These are phyloP conservation scores for Rhinophrynus dorsalis DNA, from an alignment of 2,797 vertebrate genomes.

Conservation along the genomic window DNA sequence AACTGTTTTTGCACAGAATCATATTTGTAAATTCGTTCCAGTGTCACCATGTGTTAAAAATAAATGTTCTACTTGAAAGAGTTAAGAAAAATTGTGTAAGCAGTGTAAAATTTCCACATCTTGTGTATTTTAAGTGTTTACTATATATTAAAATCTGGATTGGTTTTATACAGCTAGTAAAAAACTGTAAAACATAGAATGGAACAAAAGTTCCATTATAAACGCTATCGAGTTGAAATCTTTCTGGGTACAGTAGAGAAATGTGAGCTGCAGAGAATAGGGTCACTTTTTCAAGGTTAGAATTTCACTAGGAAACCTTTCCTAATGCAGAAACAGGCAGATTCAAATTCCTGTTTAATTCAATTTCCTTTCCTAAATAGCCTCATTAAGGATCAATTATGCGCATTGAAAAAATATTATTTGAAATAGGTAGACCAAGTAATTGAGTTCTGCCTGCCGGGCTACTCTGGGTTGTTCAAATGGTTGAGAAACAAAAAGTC, in stretches of 20 bases:
- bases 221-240: no score
- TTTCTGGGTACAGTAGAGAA: neutral
- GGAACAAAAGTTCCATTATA: no score
- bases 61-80: no score
- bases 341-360: slow-evolving; percentile 68
- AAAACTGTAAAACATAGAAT: no score
- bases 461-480: slow-evolving; percentile 7
- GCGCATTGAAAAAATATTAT: slow-evolving; percentile 59
- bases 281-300: neutral
- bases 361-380: slow-evolving; percentile 69
- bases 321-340: slow-evolving; percentile 56
- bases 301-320: neutral
- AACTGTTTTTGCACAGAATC: no score
- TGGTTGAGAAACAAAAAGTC: neutral
- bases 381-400: slow-evolving; percentile 67
- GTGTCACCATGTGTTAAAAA: no score
- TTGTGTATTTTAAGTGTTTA: no score
- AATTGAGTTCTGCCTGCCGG: slow-evolving; percentile 33
- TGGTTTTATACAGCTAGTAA: no score
- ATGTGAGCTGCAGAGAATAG: neutral
- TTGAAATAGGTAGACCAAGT: slow-evolving; percentile 50
- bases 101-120: no score
- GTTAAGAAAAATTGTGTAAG: no score
- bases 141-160: no score
- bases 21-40: no score